phyloP scores from a whole-genome alignment of 1,140 invertebrate species.

The Parapsyche elsis region DNA sequence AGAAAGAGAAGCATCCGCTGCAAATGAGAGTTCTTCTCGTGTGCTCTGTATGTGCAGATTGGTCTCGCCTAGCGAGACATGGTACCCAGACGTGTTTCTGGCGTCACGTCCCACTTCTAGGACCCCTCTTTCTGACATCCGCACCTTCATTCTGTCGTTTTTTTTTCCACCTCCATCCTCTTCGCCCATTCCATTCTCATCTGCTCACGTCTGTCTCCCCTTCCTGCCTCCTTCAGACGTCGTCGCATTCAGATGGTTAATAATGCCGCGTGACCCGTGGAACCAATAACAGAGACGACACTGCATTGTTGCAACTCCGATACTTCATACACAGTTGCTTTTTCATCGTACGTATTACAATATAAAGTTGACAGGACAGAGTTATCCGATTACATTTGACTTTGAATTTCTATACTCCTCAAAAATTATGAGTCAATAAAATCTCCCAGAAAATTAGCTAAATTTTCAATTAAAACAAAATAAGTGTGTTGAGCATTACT shows the following conservation, averaged over 20 bases:
- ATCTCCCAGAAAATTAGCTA: too few relatives aligned
- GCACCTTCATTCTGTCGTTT: slow-evolving; percentile 14
- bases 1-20: background rate
- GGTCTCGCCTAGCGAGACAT: background rate
- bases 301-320: slow-evolving; percentile 10
- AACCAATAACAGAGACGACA: slow-evolving; percentile 14
- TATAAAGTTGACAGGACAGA: too few relatives aligned
- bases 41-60: background rate
- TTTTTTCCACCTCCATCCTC: background rate
- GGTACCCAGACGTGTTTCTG: background rate
- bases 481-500: too few relatives aligned
- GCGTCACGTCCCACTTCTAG: slow-evolving; percentile 31
- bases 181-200: background rate
- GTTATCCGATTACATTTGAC: too few relatives aligned
- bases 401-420: too few relatives aligned
- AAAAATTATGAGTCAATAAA: too few relatives aligned
- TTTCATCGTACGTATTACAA: too few relatives aligned
- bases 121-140: background rate
- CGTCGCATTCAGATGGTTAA: slow-evolving; percentile 33
- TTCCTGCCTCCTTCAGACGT: background rate
- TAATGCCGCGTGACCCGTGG: slow-evolving; percentile 23
- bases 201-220: background rate
- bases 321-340: background rate
- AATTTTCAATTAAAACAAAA: too few relatives aligned
- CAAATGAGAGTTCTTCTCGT: background rate